Evolutionary conservation across 2,113 vertebrate genomes (phyloP).

Genomic region (Corapipo altera): DNA sequence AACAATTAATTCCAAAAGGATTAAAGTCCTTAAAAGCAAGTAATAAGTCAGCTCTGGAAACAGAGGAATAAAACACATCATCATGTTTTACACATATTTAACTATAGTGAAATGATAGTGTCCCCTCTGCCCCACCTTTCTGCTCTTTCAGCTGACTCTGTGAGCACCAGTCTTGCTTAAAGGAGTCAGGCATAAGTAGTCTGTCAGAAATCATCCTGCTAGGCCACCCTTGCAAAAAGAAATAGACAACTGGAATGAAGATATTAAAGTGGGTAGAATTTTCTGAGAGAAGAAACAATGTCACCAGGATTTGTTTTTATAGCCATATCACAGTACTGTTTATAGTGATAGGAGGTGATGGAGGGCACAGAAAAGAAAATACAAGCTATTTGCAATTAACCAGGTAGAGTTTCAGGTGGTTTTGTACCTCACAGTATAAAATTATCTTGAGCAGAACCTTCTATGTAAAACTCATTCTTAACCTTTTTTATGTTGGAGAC

Average conservation of each 20-base stretch:
- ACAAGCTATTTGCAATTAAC: neutral
- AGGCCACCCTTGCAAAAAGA: neutral
- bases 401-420: neutral
- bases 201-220: neutral
- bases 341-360: neutral
- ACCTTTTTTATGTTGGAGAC: neutral
- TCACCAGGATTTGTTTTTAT: neutral
- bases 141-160: neutral
- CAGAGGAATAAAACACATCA: neutral
- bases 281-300: neutral
- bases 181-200: neutral
- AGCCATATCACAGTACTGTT: neutral
- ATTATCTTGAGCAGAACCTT: neutral
- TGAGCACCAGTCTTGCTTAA: neutral
- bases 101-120: neutral
- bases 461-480: neutral
- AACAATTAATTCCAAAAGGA: neutral
- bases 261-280: neutral
- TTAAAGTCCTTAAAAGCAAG: neutral
- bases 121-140: neutral
- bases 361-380: neutral
- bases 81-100: neutral
- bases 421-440: neutral
- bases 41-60: neutral
- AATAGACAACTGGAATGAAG: neutral